Percentiles rank a stretch among this genome's conserved stretches.
Evolutionary conservation across 2,113 vertebrate genomes (phyloP).

Genomic region (Speoplatyrhinus poulsoni): DNA sequence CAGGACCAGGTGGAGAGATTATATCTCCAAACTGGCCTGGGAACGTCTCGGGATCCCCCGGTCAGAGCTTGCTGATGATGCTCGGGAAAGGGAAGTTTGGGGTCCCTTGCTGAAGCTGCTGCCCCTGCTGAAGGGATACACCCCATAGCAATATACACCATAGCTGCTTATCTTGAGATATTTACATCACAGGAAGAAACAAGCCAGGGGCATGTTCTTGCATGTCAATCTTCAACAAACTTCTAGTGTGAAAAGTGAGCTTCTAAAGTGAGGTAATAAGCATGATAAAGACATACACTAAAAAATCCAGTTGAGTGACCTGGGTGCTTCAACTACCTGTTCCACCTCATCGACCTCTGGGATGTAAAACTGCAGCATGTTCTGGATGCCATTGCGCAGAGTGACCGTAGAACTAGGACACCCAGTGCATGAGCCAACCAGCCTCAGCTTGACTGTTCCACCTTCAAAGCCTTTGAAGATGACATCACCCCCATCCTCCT

Average conservation of each 20-base stretch:
- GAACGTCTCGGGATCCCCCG: no score
- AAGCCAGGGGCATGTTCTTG: no score
- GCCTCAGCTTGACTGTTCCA: slow-evolving; percentile 77
- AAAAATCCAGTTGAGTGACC: neutral
- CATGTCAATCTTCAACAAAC: neutral
- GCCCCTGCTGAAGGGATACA: neutral
- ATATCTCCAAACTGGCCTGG: no score
- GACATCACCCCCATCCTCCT: slow-evolving; percentile 81
- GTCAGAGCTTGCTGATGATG: no score
- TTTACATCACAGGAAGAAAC: no score
- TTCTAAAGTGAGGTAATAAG: neutral
- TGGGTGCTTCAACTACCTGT: slow-evolving; percentile 60
- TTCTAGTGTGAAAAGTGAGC: neutral
- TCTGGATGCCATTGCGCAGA: slow-evolving; percentile 79
- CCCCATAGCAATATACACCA: no score
- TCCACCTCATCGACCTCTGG: slow-evolving; percentile 78
- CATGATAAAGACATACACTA: no score
- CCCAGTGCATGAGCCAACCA: slow-evolving; percentile 81
- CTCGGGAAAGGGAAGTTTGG: no score
- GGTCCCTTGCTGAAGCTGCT: no score
- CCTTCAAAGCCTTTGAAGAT: slow-evolving; percentile 81
- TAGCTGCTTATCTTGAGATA: neutral
- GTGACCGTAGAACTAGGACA: slow-evolving; percentile 81
- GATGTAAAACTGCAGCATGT: slow-evolving; percentile 84
- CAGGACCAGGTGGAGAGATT: no score